A percentile compares a stretch with the other conserved stretches of the same genome.
Evolutionary conservation across 1,140 invertebrate genomes (phyloP).

Genomic region (Mactra quadrangularis): DNA sequence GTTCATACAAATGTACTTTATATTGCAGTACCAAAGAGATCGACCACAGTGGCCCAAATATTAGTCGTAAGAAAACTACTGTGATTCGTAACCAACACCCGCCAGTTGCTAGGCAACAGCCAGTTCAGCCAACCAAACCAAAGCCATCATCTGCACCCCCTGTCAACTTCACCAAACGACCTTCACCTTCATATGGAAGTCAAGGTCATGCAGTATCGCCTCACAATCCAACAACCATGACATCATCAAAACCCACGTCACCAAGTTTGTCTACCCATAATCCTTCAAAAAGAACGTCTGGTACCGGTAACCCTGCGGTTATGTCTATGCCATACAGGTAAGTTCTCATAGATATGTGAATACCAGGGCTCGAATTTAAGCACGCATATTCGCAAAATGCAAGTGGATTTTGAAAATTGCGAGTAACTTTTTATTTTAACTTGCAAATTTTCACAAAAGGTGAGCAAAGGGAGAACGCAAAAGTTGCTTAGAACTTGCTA

Average conservation of each 20-base stretch:
- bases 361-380: too few species aligned
- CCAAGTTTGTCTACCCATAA: conserved; percentile 62
- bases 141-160: conserved; percentile 54
- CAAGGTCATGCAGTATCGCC: conserved; percentile 56
- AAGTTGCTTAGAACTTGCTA: too few species aligned
- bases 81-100: conserved; percentile 82
- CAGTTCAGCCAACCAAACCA: conserved; percentile 44
- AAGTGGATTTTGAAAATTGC: too few species aligned
- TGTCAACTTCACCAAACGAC: conserved; percentile 50
- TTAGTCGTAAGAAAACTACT: conserved; percentile 88
- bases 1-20: too few species aligned
- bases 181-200: conserved; percentile 49
- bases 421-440: too few species aligned
- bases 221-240: conserved; percentile 50
- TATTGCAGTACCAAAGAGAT: conserved; percentile 92
- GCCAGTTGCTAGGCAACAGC: conserved; percentile 36
- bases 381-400: too few species aligned
- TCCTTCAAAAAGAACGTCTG: conserved; percentile 6
- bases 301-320: conserved; percentile 85
- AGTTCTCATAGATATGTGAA: conserved; percentile 63
- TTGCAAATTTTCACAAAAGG: too few species aligned
- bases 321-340: conserved; percentile 89
- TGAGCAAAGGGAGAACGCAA: too few species aligned
- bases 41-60: conserved; percentile 93
- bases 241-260: conserved; percentile 55